Evolutionary conservation across 2,888 invertebrate species (phyloP).

Genomic region (Epinotia ramella): DNA sequence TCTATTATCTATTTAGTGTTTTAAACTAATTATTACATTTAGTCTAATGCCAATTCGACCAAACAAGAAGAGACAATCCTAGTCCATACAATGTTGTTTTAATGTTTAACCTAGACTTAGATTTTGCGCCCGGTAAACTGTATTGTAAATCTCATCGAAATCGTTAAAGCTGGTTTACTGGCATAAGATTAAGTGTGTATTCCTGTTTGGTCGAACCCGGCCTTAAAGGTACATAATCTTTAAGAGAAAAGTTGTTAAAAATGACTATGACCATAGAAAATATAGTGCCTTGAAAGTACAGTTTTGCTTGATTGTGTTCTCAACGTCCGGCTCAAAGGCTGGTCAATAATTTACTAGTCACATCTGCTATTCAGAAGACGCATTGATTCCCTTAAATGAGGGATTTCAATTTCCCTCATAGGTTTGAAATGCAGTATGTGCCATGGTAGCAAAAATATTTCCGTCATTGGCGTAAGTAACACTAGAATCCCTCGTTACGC

Average conservation of each 20-base stretch:
- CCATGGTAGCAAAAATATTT: too few species aligned
- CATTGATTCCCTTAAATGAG: too few species aligned
- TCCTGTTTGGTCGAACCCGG: background rate
- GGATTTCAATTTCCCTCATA: too few species aligned
- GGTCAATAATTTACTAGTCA: too few species aligned
- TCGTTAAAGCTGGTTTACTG: background rate
- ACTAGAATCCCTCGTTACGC: too few species aligned
- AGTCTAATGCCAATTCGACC: constrained; percentile 8
- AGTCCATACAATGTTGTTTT: too few species aligned
- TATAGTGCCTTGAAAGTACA: background rate
- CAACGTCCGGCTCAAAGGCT: background rate
- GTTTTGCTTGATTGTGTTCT: background rate
- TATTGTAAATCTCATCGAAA: background rate
- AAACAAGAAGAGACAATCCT: background rate
- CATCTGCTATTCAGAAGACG: too few species aligned
- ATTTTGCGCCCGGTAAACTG: background rate
- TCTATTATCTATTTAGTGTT: constrained; percentile 31
- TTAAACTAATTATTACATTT: constrained; percentile 20
- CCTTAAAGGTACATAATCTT: background rate
- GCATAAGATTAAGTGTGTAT: background rate
- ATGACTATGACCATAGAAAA: background rate
- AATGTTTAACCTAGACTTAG: too few species aligned
- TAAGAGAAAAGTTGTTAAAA: background rate
- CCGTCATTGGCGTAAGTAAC: too few species aligned
- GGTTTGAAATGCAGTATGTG: too few species aligned